phyloP scores from a whole-genome alignment of 2,888 invertebrate species.

The Lypha dubia region DNA sequence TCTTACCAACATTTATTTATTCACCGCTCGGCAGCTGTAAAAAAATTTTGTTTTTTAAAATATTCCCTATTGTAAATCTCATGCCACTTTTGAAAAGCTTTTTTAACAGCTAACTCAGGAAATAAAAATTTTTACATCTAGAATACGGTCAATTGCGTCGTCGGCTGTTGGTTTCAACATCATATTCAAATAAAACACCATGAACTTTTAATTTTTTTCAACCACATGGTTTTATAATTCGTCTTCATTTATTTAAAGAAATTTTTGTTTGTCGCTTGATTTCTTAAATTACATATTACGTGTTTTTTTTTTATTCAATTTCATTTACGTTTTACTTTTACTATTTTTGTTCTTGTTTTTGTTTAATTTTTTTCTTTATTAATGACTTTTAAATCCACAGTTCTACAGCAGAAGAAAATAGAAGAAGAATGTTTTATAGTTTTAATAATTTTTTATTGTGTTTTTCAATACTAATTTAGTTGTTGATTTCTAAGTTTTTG shows the following conservation, averaged over 20 bases:
- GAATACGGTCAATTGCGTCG: too few relatives aligned
- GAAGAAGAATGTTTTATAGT: constrained; percentile 45
- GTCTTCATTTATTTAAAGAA: constrained; percentile 74
- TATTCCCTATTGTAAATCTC: too few relatives aligned
- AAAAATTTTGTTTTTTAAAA: too few relatives aligned
- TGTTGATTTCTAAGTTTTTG: constrained; percentile 70
- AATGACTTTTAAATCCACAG: constrained; percentile 47
- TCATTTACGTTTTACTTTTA: constrained; percentile 61
- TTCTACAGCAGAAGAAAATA: constrained; percentile 64
- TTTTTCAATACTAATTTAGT: constrained; percentile 73
- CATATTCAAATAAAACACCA: constrained; percentile 37
- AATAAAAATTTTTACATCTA: too few relatives aligned
- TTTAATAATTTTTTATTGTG: constrained; percentile 36
- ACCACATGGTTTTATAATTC: constrained; percentile 69
- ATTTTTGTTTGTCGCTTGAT: constrained; percentile 70
- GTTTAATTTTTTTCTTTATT: constrained; percentile 23
- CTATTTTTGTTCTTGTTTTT: neutral
- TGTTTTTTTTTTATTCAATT: constrained; percentile 64
- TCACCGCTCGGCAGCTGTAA: too few relatives aligned
- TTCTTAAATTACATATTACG: constrained; percentile 54
- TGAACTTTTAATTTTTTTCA: constrained; percentile 49
- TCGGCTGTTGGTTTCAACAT: too few relatives aligned
- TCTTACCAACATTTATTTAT: too few relatives aligned
- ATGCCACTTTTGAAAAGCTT: too few relatives aligned
- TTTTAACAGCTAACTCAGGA: too few relatives aligned